A percentile compares a stretch with the other conserved stretches of the same genome.
Conservation (phyloP, 2,888 invertebrate genomes). For the Heliothis peltigera region DNA sequence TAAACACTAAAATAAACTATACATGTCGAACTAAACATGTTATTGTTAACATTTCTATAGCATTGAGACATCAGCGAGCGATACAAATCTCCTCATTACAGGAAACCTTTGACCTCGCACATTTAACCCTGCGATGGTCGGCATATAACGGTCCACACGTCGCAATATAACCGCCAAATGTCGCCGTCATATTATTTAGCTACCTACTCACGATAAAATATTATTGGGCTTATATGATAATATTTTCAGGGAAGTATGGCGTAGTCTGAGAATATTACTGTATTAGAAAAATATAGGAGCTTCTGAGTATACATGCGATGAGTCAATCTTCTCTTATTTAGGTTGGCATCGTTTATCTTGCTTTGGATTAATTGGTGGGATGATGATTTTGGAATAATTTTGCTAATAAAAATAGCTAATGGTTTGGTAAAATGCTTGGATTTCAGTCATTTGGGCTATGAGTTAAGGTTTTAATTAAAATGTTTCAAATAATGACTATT, state of each 20-base stretch:
- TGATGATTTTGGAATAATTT: slow-evolving; percentile 3
- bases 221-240: slow-evolving; percentile 55
- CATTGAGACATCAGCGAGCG: slow-evolving; percentile 20
- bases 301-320: slow-evolving; percentile 35
- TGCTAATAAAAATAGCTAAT: background rate
- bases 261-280: slow-evolving; percentile 32
- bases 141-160: slow-evolving; percentile 38
- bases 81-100: slow-evolving; percentile 9
- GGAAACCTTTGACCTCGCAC: slow-evolving; percentile 17
- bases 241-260: slow-evolving; percentile 48
- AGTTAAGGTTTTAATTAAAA: too few relatives aligned
- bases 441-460: too few relatives aligned
- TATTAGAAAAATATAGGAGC: slow-evolving; percentile 51
- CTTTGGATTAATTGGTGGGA: slow-evolving; percentile 11
- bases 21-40: background rate
- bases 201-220: slow-evolving; percentile 50
- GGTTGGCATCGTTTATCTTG: background rate
- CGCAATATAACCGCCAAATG: slow-evolving; percentile 51
- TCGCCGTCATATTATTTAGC: slow-evolving; percentile 51
- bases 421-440: too few relatives aligned
- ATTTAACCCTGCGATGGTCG: slow-evolving; percentile 15
- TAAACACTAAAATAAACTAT: background rate
- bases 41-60: background rate
- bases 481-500: too few relatives aligned
- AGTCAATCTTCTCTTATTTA: slow-evolving; percentile 13